Base-by-base conservation (phyloP, 2,888 invertebrate species). In the Epicampocera succincta region DNA sequence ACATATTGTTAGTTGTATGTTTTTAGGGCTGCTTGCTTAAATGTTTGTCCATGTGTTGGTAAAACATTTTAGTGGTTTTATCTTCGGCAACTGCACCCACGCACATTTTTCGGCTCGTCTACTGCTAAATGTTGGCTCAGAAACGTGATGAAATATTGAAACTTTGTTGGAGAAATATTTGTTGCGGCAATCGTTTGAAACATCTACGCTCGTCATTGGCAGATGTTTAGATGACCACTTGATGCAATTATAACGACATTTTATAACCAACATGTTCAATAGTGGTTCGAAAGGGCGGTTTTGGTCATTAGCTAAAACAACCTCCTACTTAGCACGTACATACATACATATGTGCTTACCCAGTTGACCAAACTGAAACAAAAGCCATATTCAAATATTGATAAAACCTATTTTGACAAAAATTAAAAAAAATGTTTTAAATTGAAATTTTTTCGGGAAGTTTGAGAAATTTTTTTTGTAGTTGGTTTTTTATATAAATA, bases 91-190 rank as follows among this genome's bases (percentile, higher is more conserved):
- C 17, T 65, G 21, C 66, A 50, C n/a, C 40, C 42, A 58, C 46
- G 21, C 46, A 56, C 17, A 12, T 71, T 25, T 33, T 12, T 58
- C 15, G 25, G 46, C 56, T 33, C 44, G 52, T 42, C 48, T 38
- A 38, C 46, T 66, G 15, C 77, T 63, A 69, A 52, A 74, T 46
- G 48, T 74, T 58, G 25, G 29, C 48, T 65, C 11, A 65, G 21
- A 60, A 61, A 52, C 66, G 71, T 80, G 66, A 71, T 80, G 50
- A 29, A 29, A 65, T 60, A 75, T 80, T 65, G 69, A 75, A 80
- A 71, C 65, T 69, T 74, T 72, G 75, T 72, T 72, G 15, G 15
- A 66, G 76, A 52, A 44, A 46, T 48, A 72, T 71, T 50, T 54
- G 6, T 8, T 81, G 73, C 73, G 65, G 73, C 44, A 58, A 69